These are phyloP conservation scores for Aphelocoma californica DNA, from an alignment of 2,797 vertebrate species.

Conservation along the genomic window DNA sequence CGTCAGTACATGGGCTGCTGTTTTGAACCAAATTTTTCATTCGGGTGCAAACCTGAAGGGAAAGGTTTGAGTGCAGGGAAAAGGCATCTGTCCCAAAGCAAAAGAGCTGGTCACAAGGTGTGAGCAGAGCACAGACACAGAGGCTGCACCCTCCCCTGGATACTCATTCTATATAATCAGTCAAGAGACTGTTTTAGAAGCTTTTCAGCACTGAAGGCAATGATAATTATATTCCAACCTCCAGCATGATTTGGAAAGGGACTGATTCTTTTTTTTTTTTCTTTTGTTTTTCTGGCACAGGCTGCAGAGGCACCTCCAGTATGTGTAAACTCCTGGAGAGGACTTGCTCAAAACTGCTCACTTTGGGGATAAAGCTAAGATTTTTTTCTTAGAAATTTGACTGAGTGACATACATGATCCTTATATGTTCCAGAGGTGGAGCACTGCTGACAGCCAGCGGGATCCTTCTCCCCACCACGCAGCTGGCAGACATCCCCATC, in stretches of 20 bases:
- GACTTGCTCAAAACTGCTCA: background rate
- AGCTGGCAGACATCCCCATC: accelerated
- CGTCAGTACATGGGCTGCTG: background rate
- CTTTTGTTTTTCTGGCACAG: background rate
- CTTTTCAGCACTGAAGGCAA: too few species aligned
- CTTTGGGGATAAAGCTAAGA: background rate
- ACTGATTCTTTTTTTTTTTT: too few species aligned
- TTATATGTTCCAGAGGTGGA: background rate
- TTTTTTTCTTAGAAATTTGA: background rate
- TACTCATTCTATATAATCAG: background rate
- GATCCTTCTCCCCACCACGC: background rate
- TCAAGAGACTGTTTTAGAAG: background rate
- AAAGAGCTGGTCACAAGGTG: background rate
- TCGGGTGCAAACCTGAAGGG: background rate
- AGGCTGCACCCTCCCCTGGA: background rate
- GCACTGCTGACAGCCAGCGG: accelerated
- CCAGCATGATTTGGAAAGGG: too few species aligned
- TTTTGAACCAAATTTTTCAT: background rate
- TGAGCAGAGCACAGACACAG: background rate
- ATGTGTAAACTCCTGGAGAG: background rate
- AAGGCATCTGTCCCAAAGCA: background rate
- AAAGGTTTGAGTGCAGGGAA: background rate
- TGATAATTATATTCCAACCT: too few species aligned
- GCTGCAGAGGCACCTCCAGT: background rate
- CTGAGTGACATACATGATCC: background rate